phyloP scores from a whole-genome alignment of 64 coral and sea anemone genomes.

The Dendrophyllia cribrosa region DNA sequence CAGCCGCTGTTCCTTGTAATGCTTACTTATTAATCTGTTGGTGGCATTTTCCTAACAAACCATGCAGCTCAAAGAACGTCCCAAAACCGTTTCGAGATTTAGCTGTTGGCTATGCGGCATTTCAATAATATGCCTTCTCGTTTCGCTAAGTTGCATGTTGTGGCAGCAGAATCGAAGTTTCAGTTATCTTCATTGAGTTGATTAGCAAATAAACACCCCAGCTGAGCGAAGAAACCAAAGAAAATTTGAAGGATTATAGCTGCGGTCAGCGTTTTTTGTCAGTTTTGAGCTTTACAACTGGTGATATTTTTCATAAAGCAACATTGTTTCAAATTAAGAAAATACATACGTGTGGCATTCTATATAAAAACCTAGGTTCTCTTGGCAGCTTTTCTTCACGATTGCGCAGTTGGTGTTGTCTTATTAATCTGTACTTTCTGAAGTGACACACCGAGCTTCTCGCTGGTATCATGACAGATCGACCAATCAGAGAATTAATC shows the following conservation, averaged over 20 bases:
- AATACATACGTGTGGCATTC: too few relatives aligned
- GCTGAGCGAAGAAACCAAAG: neutral
- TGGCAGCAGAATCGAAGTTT: neutral
- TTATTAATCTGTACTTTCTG: neutral
- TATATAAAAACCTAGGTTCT: neutral
- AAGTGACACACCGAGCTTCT: neutral
- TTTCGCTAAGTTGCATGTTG: neutral
- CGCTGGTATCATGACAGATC: neutral
- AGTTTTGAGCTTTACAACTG: too few relatives aligned
- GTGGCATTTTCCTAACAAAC: neutral
- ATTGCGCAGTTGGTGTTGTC: neutral
- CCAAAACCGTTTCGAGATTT: neutral
- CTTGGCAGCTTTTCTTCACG: neutral
- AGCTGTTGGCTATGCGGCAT: neutral
- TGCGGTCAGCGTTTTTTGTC: too few relatives aligned
- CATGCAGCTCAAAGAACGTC: neutral
- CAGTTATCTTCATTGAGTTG: neutral
- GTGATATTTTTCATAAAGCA: too few relatives aligned
- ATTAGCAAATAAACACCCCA: slow-evolving; percentile 10
- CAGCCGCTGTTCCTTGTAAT: neutral
- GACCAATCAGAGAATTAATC: neutral
- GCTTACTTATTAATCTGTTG: neutral
- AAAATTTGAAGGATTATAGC: too few relatives aligned
- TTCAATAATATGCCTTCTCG: neutral
- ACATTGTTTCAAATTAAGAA: too few relatives aligned